Evolutionary conservation across 2,797 vertebrate species (phyloP), one percentile per base, ranked within the genome.

Genomic region (Dicrostonyx torquatus): DNA sequence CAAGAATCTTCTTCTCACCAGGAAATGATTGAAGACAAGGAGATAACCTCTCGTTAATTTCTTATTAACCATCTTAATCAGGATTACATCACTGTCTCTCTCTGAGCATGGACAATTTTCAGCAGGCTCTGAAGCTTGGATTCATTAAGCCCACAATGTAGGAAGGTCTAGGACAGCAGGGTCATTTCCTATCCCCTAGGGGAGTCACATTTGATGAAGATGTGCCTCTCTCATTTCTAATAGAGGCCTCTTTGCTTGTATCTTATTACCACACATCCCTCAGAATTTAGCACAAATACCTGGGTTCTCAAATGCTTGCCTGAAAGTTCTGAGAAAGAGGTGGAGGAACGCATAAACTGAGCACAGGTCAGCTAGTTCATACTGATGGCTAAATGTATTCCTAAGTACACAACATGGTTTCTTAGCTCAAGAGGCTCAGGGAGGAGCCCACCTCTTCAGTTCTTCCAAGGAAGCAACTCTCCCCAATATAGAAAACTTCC

Each of bases 1-100:
- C 2, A 10, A 95, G 64, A 96, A 91, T 95, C 88, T 96, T 95
- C 96, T 95, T 95, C 97, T 95, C 96, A 96, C 94, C 87, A 91
- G 93, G 97, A 96, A 96, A 96, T 97, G 96, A 97, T 93, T 97
- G 96, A 97, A 96, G 96, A 97, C 94, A 89, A 96, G 93, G 78
- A 94, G 94, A 96, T 96, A 96, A 95, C 96, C 95, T 97, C 87
- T 97, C 87, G 95, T 97, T 97, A 96, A 96, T 96, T 95, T 94
- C 73, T 94, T 97, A 97, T 97, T 97, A 97, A 96, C 89, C 89
- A 78, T 97, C 94, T 97, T 96, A 96, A 96, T 97, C 94, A 96
- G n/a, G 87, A 96, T 97, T 93, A 89, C 84, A 96, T 97, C 96
- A 94, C 94, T 58, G 82, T 86, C 95, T 94, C 64, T 37, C 94